Percentiles rank a stretch among this genome's conserved stretches.
phyloP scores from a whole-genome alignment of 2,888 invertebrate genomes.

The Gnatocerus cornutus region DNA sequence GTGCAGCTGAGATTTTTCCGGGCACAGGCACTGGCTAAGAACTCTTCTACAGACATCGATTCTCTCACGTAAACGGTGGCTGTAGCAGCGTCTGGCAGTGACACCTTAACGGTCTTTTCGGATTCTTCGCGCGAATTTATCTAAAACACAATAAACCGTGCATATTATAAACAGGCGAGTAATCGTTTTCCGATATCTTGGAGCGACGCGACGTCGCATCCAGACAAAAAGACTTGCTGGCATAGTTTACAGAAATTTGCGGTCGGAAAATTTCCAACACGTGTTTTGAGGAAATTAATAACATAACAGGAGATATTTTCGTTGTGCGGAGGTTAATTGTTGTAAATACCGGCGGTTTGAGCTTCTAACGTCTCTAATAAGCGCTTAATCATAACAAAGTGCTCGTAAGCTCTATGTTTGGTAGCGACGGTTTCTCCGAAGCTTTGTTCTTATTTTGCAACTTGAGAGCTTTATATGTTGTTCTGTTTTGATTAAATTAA shows the following conservation, averaged over 20 bases:
- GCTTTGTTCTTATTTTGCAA: background rate
- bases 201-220: constrained; percentile 2
- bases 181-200: constrained; percentile 35
- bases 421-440: background rate
- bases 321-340: background rate
- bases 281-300: background rate
- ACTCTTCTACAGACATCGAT: constrained; percentile 96
- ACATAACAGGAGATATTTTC: background rate
- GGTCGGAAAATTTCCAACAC: background rate
- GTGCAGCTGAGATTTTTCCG: constrained; percentile 93
- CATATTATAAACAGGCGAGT: constrained; percentile 37
- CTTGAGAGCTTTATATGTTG: background rate
- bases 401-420: background rate
- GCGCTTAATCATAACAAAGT: background rate
- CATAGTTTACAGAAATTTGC: background rate
- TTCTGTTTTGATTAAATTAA: constrained; percentile 23
- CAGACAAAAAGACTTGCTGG: constrained; percentile 2
- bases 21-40: constrained; percentile 93
- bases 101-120: constrained; percentile 92
- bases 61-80: constrained; percentile 92
- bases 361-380: background rate
- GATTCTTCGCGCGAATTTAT: constrained; percentile 90
- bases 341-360: background rate
- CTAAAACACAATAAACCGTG: constrained; percentile 72
- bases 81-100: constrained; percentile 87